Percentiles rank a stretch among this genome's conserved stretches.
These are phyloP conservation scores for Ctenicera cuprea DNA, from an alignment of 2,888 invertebrate species.

Conservation along the genomic window DNA sequence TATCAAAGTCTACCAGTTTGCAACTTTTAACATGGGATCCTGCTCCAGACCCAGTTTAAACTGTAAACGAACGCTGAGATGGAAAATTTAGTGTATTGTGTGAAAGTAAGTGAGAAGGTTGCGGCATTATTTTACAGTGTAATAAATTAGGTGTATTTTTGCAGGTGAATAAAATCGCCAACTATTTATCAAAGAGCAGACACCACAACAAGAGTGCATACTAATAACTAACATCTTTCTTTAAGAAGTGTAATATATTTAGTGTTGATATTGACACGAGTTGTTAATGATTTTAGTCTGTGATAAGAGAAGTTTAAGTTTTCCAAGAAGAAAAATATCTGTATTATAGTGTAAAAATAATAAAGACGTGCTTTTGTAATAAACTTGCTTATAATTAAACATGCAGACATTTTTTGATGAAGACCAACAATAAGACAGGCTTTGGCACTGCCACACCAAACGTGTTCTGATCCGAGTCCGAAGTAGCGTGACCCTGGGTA, in stretches of 20 bases:
- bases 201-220: too few species aligned
- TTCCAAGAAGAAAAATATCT: slow-evolving; percentile 25
- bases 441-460: too few species aligned
- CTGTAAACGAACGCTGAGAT: not conserved
- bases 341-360: slow-evolving; percentile 27
- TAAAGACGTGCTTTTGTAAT: slow-evolving; percentile 23
- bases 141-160: too few species aligned
- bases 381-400: too few species aligned
- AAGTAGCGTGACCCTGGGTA: too few species aligned
- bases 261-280: slow-evolving; percentile 13
- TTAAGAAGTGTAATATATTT: slow-evolving; percentile 20
- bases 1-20: slow-evolving; percentile 70
- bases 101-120: not conserved
- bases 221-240: too few species aligned
- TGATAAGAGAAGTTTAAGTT: slow-evolving; percentile 33
- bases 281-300: slow-evolving; percentile 42
- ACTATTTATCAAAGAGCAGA: too few species aligned
- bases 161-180: too few species aligned
- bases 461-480: too few species aligned
- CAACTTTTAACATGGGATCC: slow-evolving; percentile 72
- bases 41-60: slow-evolving; percentile 71
- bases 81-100: not conserved
- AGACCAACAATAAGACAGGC: too few species aligned
- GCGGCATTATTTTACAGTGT: not conserved
- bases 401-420: too few species aligned